Base-by-base conservation (phyloP, 2,888 invertebrate genomes). In the Zaprionus lineosus region DNA sequence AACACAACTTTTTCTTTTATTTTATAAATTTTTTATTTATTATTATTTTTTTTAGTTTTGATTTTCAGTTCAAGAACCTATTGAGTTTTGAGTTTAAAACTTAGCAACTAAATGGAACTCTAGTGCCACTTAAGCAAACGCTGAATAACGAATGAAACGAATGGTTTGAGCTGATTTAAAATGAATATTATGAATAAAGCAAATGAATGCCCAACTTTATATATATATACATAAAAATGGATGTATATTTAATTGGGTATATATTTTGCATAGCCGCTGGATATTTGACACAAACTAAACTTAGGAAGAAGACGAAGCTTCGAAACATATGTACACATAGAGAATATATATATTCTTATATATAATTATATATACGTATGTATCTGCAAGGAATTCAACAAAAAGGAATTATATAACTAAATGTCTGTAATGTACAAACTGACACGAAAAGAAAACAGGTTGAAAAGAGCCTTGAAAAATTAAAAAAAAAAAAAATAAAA, bases 101-200 rank as follows among this genome's bases (percentile, higher is more conserved):
- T n/a, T n/a, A n/a, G n/a, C n/a, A 57, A 58, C 51, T 46, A 76
- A 61, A 58, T 63, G 84, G 58, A 79, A 79, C 74, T 79, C 39
- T 60, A 71, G 78, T 79, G 78, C 78, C 84, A 79, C 84, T 58
- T 36, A 63, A 76, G 76, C 75, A 78, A 78, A 60, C 63, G 77
- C 83, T 78, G 75, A 82, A 74, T 64, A 56, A 72, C 60, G 60
- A 67, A 57, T n/a, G 75, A 56, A 74, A 77, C 74, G 64, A 81
- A 74, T 47, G 83, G 83, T 82, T 78, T 83, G 67, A 57, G 47
- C 46, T 40, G 28, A 15, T n/a, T n/a, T n/a, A n/a, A n/a, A n/a
- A n/a, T n/a, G n/a, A n/a, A n/a, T n/a, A 44, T 40, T 53, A 43
- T 7, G 40, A 33, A 8, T 68, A 63, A 41, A 16, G 43, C 43